Percentiles rank a stretch among this genome's conserved stretches.
Evolutionary conservation across 2,797 vertebrate genomes (phyloP).

Genomic region (Oreochromis grahami): DNA sequence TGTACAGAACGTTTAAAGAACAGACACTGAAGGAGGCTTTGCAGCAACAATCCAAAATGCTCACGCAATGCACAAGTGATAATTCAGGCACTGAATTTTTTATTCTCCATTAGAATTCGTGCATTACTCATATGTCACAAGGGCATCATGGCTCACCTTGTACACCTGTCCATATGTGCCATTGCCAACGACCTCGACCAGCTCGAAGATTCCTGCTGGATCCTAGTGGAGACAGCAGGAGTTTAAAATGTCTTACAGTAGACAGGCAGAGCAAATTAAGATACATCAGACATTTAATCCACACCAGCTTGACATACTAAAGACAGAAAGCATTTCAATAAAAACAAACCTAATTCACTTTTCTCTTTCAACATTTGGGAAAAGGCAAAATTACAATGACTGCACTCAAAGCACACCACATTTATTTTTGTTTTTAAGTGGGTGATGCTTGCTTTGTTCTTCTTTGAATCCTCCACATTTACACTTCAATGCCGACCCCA

Average conservation of each 20-base stretch:
- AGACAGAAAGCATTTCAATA: not conserved
- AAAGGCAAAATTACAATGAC: not conserved
- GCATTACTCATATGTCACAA: not conserved
- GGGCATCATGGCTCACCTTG: constrained; percentile 78
- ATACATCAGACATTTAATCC: not conserved
- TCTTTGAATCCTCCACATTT: constrained; percentile 4
- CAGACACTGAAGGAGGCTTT: not conserved
- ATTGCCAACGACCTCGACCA: constrained; percentile 93
- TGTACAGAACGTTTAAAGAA: not conserved
- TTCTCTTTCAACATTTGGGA: not conserved
- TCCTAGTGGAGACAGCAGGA: constrained; percentile 70
- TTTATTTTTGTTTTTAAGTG: constrained; percentile 1
- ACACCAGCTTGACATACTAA: not conserved
- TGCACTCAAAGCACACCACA: not conserved
- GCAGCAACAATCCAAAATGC: not conserved
- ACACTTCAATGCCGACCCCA: not conserved
- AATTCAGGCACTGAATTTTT: not conserved
- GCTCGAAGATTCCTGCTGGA: constrained; percentile 92
- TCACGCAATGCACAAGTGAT: not conserved
- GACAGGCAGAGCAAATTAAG: not conserved
- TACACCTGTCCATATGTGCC: constrained; percentile 94
- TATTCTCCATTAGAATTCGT: not conserved
- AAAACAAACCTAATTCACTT: not conserved
- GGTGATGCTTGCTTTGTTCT: constrained; percentile 15
- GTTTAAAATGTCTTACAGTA: not conserved